Conservation (phyloP, 2,113 vertebrate genomes). For the Galbula dea region DNA sequence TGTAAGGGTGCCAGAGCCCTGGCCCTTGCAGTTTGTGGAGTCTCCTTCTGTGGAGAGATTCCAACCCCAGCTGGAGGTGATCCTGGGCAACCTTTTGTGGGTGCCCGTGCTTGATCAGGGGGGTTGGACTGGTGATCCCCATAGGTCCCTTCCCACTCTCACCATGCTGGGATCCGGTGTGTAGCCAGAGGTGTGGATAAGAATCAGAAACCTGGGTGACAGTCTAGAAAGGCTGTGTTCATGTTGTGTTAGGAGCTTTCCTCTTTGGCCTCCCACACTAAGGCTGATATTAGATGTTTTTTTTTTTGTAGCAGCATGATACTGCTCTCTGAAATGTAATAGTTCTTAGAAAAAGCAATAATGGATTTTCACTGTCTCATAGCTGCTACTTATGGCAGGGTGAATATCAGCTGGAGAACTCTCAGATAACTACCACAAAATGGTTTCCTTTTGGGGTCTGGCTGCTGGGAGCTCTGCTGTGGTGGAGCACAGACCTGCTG, state of each 20-base stretch:
- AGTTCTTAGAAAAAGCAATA: background rate
- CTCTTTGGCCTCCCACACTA: background rate
- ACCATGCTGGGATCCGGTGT: background rate
- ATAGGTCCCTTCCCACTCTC: too few species aligned
- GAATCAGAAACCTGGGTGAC: background rate
- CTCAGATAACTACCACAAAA: background rate
- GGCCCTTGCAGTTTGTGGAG: too few species aligned
- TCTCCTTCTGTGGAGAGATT: too few species aligned
- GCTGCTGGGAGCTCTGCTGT: background rate
- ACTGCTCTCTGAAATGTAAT: background rate
- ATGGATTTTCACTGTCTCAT: background rate
- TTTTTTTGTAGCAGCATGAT: background rate
- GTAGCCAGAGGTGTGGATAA: background rate
- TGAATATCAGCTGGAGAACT: background rate
- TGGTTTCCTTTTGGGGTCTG: background rate
- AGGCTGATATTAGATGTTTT: background rate
- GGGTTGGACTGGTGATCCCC: background rate
- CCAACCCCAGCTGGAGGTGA: too few species aligned
- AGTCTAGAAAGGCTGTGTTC: background rate
- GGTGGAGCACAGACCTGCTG: background rate
- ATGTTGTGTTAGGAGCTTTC: background rate
- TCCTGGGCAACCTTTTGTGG: background rate
- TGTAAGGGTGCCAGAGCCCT: too few species aligned
- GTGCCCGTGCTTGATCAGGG: background rate
- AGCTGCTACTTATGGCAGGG: background rate